Evolutionary conservation across 2,888 invertebrate genomes (phyloP).

Genomic region (Scaptomyza caliginosa): DNA sequence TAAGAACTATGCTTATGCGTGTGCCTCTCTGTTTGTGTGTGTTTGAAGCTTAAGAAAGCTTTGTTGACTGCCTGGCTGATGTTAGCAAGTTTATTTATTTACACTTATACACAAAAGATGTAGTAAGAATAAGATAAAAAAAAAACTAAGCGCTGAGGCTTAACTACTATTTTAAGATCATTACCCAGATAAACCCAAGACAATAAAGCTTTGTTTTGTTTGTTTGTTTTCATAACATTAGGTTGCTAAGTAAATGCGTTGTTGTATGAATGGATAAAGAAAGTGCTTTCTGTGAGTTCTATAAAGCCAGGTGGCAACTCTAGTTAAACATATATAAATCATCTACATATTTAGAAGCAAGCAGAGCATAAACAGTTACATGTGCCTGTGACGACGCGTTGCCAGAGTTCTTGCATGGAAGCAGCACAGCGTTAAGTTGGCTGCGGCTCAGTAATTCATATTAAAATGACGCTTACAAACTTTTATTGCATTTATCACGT

Average conservation of each 20-base stretch:
- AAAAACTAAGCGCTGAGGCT: background rate
- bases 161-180: background rate
- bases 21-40: background rate
- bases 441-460: background rate
- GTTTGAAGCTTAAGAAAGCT: constrained; percentile 37
- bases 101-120: constrained; percentile 4
- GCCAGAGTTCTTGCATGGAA: too few relatives aligned
- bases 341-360: too few relatives aligned
- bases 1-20: constrained; percentile 17
- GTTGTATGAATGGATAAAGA: background rate
- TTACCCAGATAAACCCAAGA: constrained; percentile 1
- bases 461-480: background rate
- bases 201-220: constrained; percentile 17
- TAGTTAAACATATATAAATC: background rate
- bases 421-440: background rate
- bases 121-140: constrained; percentile 1
- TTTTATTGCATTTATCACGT: background rate
- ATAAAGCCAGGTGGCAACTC: background rate
- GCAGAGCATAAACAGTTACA: background rate
- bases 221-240: background rate
- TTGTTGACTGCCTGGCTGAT: constrained; percentile 6
- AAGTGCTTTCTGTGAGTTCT: too few relatives aligned
- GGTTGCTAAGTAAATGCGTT: background rate
- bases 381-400: too few relatives aligned
- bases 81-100: constrained; percentile 31